Conservation (phyloP, 2,888 invertebrate genomes). For the Agriopis aurantiaria region DNA sequence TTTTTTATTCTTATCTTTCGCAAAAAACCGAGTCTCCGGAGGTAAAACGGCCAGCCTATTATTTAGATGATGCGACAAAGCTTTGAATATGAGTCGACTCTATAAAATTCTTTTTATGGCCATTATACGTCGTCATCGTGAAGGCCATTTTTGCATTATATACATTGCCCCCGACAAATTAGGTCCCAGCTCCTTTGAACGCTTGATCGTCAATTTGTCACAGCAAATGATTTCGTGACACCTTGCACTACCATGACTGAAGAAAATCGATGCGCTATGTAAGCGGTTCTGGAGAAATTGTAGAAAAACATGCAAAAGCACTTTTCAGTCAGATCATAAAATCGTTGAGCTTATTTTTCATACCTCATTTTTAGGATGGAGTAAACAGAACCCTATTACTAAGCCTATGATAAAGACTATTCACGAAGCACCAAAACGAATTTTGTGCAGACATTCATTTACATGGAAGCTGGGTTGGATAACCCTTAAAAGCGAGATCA, state of each 20-base stretch:
- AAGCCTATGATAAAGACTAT: too few relatives aligned
- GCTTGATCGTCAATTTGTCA: slow-evolving; percentile 23
- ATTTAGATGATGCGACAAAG: slow-evolving; percentile 74
- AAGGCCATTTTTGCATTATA: slow-evolving; percentile 54
- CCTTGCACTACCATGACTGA: slow-evolving; percentile 23
- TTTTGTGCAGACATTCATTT: neutral
- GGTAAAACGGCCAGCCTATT: slow-evolving; percentile 69
- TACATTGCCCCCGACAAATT: slow-evolving; percentile 47
- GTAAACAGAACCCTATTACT: too few relatives aligned
- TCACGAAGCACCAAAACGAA: too few relatives aligned
- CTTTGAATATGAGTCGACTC: slow-evolving; percentile 67
- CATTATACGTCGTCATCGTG: slow-evolving; percentile 56
- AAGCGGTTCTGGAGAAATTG: slow-evolving; percentile 12
- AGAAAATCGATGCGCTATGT: slow-evolving; percentile 11
- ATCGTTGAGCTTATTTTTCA: neutral
- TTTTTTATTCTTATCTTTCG: slow-evolving; percentile 60
- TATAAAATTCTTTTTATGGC: slow-evolving; percentile 54
- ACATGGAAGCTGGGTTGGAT: neutral
- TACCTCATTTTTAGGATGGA: neutral
- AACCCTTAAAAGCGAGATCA: neutral
- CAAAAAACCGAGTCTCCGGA: slow-evolving; percentile 62
- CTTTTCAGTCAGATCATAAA: neutral
- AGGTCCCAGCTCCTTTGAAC: slow-evolving; percentile 30
- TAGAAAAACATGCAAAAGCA: slow-evolving; percentile 30
- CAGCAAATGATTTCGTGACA: slow-evolving; percentile 26